Base-by-base conservation (phyloP, 2,888 invertebrate genomes). In the Danaus chrysippus region DNA sequence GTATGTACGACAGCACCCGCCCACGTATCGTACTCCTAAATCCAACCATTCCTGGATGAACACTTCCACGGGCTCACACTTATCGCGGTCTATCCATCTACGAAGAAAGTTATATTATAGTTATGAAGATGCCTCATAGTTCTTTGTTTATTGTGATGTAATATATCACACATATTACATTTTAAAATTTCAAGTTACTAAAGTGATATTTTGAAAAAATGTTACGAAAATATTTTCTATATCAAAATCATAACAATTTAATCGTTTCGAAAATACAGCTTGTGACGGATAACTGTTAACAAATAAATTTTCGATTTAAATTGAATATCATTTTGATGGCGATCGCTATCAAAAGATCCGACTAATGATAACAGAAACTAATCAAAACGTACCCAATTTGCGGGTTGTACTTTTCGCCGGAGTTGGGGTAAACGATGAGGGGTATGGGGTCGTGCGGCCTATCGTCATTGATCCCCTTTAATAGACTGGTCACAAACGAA, bases 1-100 rank as follows among this genome's bases (percentile, higher is more conserved):
- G 73, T 94, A 94, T 0, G 97, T 96, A 70, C 97, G 92, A 82
- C 98, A 99, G 75, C 98, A 99, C 0, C 98, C 98, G 19, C 98
- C 98, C 54, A 99, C 93, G 81, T 96, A 96, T 59, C 93, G 93
- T 43, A 96, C 96, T 0, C 98, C 98, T 54, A 95, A 82, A 62
- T 94, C 92, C 59, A 96, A 81, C 98, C 98, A 98, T 73, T 95
- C 94, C 17, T 93, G 92, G 10, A 97, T 93, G 77, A 94, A 95
- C 19, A 92, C 91, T 66, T 94, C 94, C 0, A 97, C 92, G 1
- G 95, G 92, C 68, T 94, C 93, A 78, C 93, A 94, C 76, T 93
- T 93, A 71, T 94, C 94, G 58, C 93, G 92, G 67, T 94, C 94
- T 69, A 93, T 93, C 95, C 95, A 95, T 56, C 94, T 94, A 80